Conservation (phyloP, 2,113 vertebrate genomes). For the Copsychus sechellarum region DNA sequence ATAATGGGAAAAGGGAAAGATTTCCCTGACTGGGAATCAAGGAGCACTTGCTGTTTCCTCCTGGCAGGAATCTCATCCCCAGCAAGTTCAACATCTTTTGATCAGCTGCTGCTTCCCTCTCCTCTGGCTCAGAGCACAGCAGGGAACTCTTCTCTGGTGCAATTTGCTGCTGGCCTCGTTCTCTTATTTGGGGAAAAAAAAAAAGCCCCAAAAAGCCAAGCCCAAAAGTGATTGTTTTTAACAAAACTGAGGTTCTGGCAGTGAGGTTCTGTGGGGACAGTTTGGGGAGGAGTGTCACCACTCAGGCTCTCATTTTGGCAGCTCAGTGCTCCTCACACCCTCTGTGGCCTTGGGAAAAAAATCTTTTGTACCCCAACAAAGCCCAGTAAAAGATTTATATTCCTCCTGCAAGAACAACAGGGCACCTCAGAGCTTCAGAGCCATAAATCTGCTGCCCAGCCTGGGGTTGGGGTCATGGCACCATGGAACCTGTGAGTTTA, state of each 20-base stretch:
- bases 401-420: background rate
- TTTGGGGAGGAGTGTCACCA: fast-evolving
- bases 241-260: background rate
- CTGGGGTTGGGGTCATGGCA: background rate
- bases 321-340: background rate
- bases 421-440: background rate
- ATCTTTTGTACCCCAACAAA: background rate
- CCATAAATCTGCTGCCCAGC: background rate
- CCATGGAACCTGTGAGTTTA: fast-evolving
- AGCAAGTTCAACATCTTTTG: background rate
- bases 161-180: background rate
- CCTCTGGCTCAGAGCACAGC: background rate
- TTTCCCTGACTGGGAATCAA: background rate
- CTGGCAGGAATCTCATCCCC: background rate
- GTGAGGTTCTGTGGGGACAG: background rate
- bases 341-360: background rate
- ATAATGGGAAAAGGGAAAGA: background rate
- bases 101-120: slow-evolving; percentile 9
- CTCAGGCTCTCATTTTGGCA: background rate
- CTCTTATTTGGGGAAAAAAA: background rate
- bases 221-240: background rate
- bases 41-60: background rate
- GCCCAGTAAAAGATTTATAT: background rate
- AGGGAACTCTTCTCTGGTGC: background rate
- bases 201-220: background rate